Conservation (phyloP, 2,888 invertebrate species). For the Diploptera punctata region DNA sequence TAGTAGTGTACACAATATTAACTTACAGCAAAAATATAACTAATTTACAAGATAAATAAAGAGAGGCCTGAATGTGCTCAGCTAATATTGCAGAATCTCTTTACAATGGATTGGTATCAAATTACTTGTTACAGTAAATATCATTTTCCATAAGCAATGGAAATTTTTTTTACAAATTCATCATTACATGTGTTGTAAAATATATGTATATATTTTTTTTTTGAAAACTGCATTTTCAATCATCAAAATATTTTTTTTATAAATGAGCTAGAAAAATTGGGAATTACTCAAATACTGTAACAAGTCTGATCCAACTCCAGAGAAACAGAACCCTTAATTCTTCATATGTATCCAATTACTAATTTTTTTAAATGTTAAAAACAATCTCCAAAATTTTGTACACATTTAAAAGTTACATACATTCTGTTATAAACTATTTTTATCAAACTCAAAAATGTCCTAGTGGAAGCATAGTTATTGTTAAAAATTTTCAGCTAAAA, state of each 20-base stretch:
- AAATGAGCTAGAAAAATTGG: too few species aligned
- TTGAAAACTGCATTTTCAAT: too few species aligned
- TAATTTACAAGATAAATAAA: slow-evolving; percentile 14
- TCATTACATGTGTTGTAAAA: too few species aligned
- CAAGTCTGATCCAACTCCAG: background rate
- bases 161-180: too few species aligned
- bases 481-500: background rate
- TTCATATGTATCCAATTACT: too few species aligned
- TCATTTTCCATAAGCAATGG: too few species aligned
- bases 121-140: background rate
- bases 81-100: slow-evolving; percentile 1
- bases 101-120: background rate
- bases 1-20: slow-evolving; percentile 6
- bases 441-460: background rate
- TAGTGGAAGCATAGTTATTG: background rate
- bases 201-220: too few species aligned
- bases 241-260: too few species aligned
- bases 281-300: background rate
- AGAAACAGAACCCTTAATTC: background rate
- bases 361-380: too few species aligned
- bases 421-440: background rate
- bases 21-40: slow-evolving; percentile 15
- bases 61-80: slow-evolving; percentile 13
- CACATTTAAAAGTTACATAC: background rate
- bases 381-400: background rate